These are phyloP conservation scores for Creontiades dilutus DNA, from an alignment of 2,888 invertebrate species.

Conservation along the genomic window DNA sequence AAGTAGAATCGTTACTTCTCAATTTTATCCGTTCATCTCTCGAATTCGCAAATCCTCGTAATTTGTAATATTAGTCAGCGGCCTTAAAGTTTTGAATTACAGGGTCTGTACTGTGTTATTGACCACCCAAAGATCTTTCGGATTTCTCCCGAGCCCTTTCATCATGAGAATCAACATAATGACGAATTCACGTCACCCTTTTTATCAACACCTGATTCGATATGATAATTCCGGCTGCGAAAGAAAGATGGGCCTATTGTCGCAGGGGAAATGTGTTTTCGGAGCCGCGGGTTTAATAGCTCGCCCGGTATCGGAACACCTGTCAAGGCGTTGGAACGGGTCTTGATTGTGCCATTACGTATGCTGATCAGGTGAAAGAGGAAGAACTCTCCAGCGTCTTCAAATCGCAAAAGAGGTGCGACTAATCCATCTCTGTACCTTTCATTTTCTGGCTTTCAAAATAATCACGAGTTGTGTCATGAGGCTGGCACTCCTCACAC, in stretches of 20 bases:
- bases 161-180: conserved; percentile 45
- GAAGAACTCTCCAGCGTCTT: conserved; percentile 53
- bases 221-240: conserved; percentile 59
- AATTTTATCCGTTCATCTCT: no score
- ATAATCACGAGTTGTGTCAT: conserved; percentile 16
- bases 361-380: conserved; percentile 67
- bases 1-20: no score
- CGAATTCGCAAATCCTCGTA: no score
- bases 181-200: conserved; percentile 52
- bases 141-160: no score
- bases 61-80: no score
- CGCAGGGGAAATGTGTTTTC: conserved; percentile 26
- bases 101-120: no score
- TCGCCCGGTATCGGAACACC: conserved; percentile 62
- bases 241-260: conserved; percentile 60
- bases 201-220: conserved; percentile 68
- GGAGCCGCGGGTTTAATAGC: conserved; percentile 58
- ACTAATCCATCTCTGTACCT: conserved; percentile 1
- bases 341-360: conserved; percentile 67
- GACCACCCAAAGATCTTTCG: no score
- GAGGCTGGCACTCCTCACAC: neutral
- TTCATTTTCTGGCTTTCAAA: conserved; percentile 8
- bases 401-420: conserved; percentile 45
- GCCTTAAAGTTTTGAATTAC: no score
- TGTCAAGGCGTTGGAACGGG: conserved; percentile 42